Percentiles rank a stretch among this genome's conserved stretches.
Conservation (phyloP, 2,797 vertebrate genomes). For the Acipenser ruthenus region DNA sequence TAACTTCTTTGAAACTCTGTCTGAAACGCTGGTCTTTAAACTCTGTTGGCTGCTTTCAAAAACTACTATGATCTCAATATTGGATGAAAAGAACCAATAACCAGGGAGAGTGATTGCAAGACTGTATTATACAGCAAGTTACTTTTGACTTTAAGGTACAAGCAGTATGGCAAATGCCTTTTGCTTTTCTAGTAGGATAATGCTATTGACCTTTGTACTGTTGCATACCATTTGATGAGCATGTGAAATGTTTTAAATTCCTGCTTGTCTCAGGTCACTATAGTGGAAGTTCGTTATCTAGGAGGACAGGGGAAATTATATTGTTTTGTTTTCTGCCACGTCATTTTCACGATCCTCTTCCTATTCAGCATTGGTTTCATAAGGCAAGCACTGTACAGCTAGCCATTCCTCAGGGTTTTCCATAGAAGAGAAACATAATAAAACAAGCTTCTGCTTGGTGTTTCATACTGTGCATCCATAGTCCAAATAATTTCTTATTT, state of each 20-base stretch:
- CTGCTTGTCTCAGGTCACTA: too few species aligned
- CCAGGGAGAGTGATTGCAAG: too few species aligned
- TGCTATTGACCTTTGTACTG: background rate
- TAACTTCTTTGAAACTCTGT: too few species aligned
- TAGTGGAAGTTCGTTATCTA: background rate
- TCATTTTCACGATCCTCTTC: background rate
- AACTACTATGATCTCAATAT: too few species aligned
- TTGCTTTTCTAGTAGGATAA: too few species aligned
- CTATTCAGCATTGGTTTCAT: background rate
- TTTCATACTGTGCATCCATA: background rate
- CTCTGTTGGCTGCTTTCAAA: too few species aligned
- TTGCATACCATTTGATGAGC: background rate
- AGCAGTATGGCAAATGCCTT: too few species aligned
- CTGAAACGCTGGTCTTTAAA: too few species aligned
- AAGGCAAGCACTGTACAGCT: slow-evolving; percentile 15
- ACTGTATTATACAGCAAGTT: too few species aligned
- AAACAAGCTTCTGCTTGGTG: too few species aligned
- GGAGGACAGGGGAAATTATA: slow-evolving; percentile 4
- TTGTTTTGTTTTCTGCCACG: background rate
- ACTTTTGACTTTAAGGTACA: too few species aligned
- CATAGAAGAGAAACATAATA: slow-evolving; percentile 21
- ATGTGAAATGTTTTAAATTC: background rate
- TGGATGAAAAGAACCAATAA: too few species aligned
- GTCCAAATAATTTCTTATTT: slow-evolving; percentile 2
- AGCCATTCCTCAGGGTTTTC: slow-evolving; percentile 17